Evolutionary conservation across 2,888 invertebrate genomes (phyloP).

Genomic region (Mechanitis messenoides): DNA sequence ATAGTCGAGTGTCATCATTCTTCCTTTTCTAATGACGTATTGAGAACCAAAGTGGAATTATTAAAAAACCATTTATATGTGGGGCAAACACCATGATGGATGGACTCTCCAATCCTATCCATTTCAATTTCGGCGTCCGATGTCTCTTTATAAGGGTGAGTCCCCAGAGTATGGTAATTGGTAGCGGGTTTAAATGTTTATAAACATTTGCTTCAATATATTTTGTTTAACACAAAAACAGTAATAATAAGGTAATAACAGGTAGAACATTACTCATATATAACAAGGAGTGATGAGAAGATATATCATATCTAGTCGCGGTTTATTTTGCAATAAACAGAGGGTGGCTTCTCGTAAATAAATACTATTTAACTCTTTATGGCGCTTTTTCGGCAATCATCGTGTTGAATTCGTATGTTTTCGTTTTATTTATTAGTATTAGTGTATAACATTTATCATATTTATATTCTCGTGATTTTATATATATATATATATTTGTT

Average conservation of each 20-base stretch:
- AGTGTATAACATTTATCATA: too few relatives aligned
- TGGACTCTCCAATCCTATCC: conserved; percentile 71
- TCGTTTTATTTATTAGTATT: too few relatives aligned
- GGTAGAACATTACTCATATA: conserved; percentile 58
- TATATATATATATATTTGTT: too few relatives aligned
- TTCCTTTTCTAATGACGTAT: conserved; percentile 57
- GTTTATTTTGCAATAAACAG: conserved; percentile 72
- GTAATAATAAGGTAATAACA: conserved; percentile 61
- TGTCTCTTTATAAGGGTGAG: conserved; percentile 63
- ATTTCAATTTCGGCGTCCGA: conserved; percentile 66
- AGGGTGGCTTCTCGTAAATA: conserved; percentile 62
- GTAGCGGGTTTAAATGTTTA: conserved; percentile 36
- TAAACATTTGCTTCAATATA: conserved; percentile 24
- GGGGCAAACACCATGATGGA: conserved; percentile 67
- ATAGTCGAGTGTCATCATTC: conserved; percentile 61
- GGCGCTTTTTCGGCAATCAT: conserved; percentile 38
- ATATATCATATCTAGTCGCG: conserved; percentile 73
- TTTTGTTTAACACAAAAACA: conserved; percentile 20
- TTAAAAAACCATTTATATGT: conserved; percentile 74
- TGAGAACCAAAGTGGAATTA: conserved; percentile 62
- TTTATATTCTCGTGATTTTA: too few relatives aligned
- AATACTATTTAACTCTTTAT: conserved; percentile 60
- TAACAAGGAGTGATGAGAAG: conserved; percentile 72
- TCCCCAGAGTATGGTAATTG: conserved; percentile 60
- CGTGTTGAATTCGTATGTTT: conserved; percentile 25